Base-by-base conservation (phyloP, 1,140 invertebrate genomes). In the Tetramorium simillimum region DNA sequence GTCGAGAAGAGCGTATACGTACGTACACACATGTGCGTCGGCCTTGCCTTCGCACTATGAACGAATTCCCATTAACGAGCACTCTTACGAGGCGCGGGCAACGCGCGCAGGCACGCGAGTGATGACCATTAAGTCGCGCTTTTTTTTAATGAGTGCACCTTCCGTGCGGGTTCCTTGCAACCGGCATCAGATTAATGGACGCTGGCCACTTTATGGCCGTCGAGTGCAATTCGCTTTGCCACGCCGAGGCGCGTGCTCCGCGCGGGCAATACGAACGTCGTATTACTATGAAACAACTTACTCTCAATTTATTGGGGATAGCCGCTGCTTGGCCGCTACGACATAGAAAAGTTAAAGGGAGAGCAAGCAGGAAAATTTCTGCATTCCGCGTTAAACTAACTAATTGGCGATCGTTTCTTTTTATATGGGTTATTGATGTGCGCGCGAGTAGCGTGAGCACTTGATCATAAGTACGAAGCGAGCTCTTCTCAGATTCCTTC, bases 121-220 rank as follows among this genome's bases (percentile, higher is more conserved):
- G 43, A 21, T 60, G 56, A 72, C 58, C 40, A 87, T 82, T 62
- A 53, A 53, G 53, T 21, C 24, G 37, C 37, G 40, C 46, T 78
- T 58, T 77, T 77, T 76, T 70, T 85, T 84, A 75, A 84, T 84
- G 69, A 84, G 56, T 37, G 69, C 65, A 78, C 49, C 43, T 43
- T 33, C 62, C 63, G 53, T 7, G 14, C 1, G 33, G n/a, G 49
- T 37, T 75, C 12, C 80, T 73, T 40, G 46, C 37, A 58, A 40
- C 21, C 60, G n/a, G 33, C 24, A 16, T 16, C 43, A n/a, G 58
- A 81, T 73, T 89, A 89, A 89, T 72, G 53, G 62, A 28, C 58
- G 46, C 43, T 16, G 7, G 46, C 58, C 24, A 58, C 84, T 86
- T 69, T 70, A 37, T 73, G 43, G 40, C 49, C 76, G 53, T 86